These are phyloP conservation scores for Eciton burchellii DNA, from an alignment of 1,140 invertebrate species.

Conservation along the genomic window DNA sequence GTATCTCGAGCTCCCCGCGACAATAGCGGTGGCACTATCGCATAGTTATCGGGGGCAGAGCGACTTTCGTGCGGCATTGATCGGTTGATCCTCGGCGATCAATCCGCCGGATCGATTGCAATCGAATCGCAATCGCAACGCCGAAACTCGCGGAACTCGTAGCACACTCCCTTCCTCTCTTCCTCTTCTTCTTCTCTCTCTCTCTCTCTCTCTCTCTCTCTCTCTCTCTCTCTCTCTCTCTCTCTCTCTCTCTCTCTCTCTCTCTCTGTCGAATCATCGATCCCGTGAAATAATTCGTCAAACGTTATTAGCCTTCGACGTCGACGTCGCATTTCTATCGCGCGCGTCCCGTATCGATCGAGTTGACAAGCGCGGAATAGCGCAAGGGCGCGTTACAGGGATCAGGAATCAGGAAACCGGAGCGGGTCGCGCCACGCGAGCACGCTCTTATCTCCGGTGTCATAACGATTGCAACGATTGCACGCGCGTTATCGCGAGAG, in stretches of 20 bases:
- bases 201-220: too few relatives aligned
- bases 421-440: conserved; percentile 25
- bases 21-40: conserved; percentile 29
- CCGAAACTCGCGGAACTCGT: conserved; percentile 7
- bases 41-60: conserved; percentile 7
- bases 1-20: conserved; percentile 26
- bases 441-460: conserved; percentile 37
- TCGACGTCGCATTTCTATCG: not conserved
- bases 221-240: too few relatives aligned
- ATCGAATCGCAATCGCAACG: not conserved
- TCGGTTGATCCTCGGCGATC: conserved; percentile 7
- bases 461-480: conserved; percentile 67
- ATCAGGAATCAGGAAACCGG: conserved; percentile 53
- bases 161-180: not conserved
- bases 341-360: not conserved
- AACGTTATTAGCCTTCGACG: too few relatives aligned
- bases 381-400: conserved; percentile 19
- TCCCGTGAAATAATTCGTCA: too few relatives aligned
- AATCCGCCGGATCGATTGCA: not conserved
- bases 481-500: conserved; percentile 31
- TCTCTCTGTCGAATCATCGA: too few relatives aligned
- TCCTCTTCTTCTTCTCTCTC: too few relatives aligned
- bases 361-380: not conserved
- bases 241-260: too few relatives aligned
- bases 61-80: conserved; percentile 18